These are phyloP conservation scores for Leptinotarsa peninsularis DNA, from an alignment of 2,888 invertebrate species.

Conservation along the genomic window DNA sequence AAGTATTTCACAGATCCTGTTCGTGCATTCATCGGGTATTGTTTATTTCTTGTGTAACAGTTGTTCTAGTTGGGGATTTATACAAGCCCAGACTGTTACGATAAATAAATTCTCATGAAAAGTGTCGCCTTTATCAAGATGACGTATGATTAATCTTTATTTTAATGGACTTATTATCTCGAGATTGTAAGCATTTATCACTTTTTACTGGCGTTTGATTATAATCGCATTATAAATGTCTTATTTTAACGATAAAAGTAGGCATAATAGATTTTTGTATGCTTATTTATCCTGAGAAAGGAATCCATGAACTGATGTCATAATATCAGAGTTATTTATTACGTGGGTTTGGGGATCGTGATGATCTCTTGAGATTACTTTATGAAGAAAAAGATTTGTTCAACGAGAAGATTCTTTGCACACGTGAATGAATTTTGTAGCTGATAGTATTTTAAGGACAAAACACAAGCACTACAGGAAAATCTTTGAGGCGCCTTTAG, in stretches of 20 bases:
- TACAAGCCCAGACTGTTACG: constrained; percentile 19
- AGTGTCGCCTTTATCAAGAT: constrained; percentile 38
- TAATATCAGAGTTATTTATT: constrained; percentile 17
- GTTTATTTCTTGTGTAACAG: constrained; percentile 26
- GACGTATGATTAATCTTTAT: constrained; percentile 40
- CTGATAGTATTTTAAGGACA: no score
- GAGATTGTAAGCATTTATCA: constrained; percentile 33
- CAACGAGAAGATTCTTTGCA: not conserved
- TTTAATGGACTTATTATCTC: constrained; percentile 37
- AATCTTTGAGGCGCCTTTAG: no score
- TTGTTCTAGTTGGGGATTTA: constrained; percentile 32
- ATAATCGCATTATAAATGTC: constrained; percentile 39
- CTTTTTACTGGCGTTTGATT: constrained; percentile 30
- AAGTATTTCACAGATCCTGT: constrained; percentile 19
- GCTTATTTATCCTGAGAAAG: constrained; percentile 15
- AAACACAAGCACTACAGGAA: no score
- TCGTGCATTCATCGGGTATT: constrained; percentile 23
- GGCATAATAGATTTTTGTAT: constrained; percentile 20
- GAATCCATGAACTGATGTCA: constrained; percentile 10
- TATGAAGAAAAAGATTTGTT: not conserved
- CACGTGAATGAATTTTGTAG: no score
- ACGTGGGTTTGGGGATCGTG: not conserved
- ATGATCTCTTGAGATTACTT: constrained; percentile 19
- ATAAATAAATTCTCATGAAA: constrained; percentile 28
- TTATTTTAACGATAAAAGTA: constrained; percentile 29